phyloP scores from a whole-genome alignment of 2,797 vertebrate species.

The Numenius phaeopus region DNA sequence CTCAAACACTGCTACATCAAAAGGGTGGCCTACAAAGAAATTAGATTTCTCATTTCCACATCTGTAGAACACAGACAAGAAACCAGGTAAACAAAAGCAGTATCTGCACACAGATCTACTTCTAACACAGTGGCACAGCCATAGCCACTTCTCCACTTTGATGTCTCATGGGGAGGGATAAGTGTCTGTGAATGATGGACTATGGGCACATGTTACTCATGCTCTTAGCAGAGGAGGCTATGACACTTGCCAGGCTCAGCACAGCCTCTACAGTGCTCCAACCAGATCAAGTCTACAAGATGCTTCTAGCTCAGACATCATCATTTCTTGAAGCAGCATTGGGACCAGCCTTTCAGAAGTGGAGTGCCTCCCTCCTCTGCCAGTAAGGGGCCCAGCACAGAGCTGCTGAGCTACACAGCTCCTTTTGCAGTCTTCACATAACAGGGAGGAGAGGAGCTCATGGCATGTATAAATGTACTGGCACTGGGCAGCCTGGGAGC shows the following conservation, averaged over 20 bases:
- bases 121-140: background rate
- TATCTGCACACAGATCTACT: background rate
- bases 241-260: background rate
- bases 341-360: background rate
- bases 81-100: background rate
- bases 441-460: background rate
- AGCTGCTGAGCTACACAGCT: background rate
- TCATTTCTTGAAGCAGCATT: background rate
- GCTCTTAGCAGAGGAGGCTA: background rate
- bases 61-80: background rate
- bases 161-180: background rate
- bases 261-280: background rate
- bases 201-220: rapidly evolving
- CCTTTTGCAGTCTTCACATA: background rate
- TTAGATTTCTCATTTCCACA: background rate
- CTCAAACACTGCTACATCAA: conserved; percentile 89
- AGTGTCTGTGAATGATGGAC: rapidly evolving
- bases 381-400: background rate
- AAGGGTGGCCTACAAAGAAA: conserved; percentile 85
- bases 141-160: background rate
- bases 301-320: background rate
- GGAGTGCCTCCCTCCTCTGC: background rate
- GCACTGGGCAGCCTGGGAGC: background rate
- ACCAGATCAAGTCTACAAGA: background rate
- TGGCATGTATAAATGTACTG: rapidly evolving